Evolutionary conservation across 1,140 invertebrate species (phyloP), one percentile per base, ranked within the genome.

Genomic region (Helicoverpa zea): DNA sequence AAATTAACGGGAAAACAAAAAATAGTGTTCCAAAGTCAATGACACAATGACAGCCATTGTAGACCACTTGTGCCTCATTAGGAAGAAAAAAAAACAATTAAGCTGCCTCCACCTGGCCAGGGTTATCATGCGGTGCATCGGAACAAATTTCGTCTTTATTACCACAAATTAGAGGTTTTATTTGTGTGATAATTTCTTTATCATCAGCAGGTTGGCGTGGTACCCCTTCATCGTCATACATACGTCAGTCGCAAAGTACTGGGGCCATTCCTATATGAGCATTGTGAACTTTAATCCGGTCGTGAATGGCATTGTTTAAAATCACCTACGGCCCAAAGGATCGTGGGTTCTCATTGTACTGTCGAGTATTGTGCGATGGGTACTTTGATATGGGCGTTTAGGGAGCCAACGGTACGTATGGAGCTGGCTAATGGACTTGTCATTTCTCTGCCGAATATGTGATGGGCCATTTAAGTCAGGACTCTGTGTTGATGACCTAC

Each of bases 31-130:
- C 51, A 85, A 89, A 88, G 86, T 89, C 84, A 87, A 87, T 84
- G 84, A 89, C 86, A 89, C 89, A 92, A 94, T 90, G 89, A 92
- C 87, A 85, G 86, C 86, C 74, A 92, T 92, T 91, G 90, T 93
- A 87, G 86, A 90, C 88, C 87, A 91, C 89, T 89, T 88, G 86
- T 87, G 88, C 90, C 90, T 94, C 92, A 94, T 94, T 94, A 94
- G 88, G 89, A 93, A 91, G 85, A 74, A 56, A 91, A 91, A 93
- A 92, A 91, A 89, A 92, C 90, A 94, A 92, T 94, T 90, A 90
- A 89, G 73, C 79, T 85, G 64, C 78, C 81, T 85, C 83, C 84
- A 90, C 85, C 86, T 89, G 86, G 77, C 82, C 84, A 87, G 61
- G 11, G 54, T 58, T 30, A 74, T 66, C 68, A 43, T 81, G n/a